Evolutionary conservation across 1,140 invertebrate species (phyloP).

Genomic region (Delia radicum): DNA sequence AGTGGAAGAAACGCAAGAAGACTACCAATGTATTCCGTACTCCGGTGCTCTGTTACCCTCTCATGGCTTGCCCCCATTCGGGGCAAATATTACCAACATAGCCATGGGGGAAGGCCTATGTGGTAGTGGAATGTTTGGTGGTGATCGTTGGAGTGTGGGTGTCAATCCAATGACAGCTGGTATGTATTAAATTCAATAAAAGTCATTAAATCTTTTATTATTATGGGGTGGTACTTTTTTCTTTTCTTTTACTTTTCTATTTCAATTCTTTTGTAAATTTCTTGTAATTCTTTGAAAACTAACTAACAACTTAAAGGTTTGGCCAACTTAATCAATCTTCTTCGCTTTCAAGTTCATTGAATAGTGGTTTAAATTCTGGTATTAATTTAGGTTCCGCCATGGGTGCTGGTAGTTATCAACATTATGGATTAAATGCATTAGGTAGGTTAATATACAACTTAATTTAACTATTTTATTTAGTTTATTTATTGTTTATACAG

Average conservation of each 20-base stretch:
- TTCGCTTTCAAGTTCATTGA: constrained; percentile 61
- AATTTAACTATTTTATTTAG: no score
- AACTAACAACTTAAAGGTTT: constrained; percentile 51
- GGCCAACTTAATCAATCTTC: constrained; percentile 70
- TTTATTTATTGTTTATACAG: no score
- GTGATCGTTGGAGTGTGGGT: constrained; percentile 72
- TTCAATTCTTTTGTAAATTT: background rate
- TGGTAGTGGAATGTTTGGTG: constrained; percentile 74
- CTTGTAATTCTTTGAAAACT: background rate
- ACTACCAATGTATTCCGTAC: constrained; percentile 92
- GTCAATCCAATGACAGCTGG: constrained; percentile 74
- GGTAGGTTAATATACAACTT: constrained; percentile 52
- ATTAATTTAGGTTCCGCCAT: constrained; percentile 75
- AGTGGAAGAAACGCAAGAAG: constrained; percentile 99
- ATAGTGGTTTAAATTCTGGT: constrained; percentile 69
- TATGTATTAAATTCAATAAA: no score
- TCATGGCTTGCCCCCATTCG: constrained; percentile 90
- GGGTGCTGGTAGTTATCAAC: constrained; percentile 77
- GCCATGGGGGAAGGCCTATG: constrained; percentile 74
- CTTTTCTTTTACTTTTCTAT: constrained; percentile 1
- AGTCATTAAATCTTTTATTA: background rate
- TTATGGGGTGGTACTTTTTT: constrained; percentile 14
- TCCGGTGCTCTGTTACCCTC: constrained; percentile 88
- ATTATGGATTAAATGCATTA: constrained; percentile 81
- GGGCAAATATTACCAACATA: constrained; percentile 65